Conservation (phyloP, 2,797 vertebrate species). For the Benthosema pterotum region DNA sequence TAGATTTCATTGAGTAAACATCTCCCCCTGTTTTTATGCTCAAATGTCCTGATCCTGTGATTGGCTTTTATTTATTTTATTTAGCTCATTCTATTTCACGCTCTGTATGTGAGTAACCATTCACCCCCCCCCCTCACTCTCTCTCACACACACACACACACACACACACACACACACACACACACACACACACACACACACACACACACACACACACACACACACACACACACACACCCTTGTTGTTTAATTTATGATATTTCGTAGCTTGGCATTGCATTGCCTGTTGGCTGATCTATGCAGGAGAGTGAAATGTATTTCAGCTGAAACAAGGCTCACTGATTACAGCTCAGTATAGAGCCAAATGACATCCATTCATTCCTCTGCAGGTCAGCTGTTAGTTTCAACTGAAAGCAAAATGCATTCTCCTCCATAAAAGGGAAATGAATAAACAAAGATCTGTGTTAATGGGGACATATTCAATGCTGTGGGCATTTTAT, state of each 20-base stretch:
- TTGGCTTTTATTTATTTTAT: conserved; percentile 57
- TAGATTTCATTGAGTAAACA: conserved; percentile 67
- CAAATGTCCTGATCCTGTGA: conserved; percentile 52
- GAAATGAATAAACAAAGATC: conserved; percentile 29
- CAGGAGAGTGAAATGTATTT: conserved; percentile 64
- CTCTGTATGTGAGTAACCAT: conserved; percentile 59
- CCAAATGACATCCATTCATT: conserved; percentile 73
- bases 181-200: background rate
- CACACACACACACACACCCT: background rate
- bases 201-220: background rate
- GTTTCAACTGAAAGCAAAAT: conserved; percentile 22
- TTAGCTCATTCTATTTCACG: conserved; percentile 54
- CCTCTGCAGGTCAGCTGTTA: conserved; percentile 54
- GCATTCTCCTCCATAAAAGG: too few species aligned
- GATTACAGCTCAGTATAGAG: conserved; percentile 72
- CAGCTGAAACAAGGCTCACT: conserved; percentile 71
- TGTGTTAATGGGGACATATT: conserved; percentile 33
- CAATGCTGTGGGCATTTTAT: conserved; percentile 28
- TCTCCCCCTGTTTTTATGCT: conserved; percentile 45
- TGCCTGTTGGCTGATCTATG: conserved; percentile 70
- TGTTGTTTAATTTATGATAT: conserved; percentile 33
- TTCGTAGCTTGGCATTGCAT: conserved; percentile 51
- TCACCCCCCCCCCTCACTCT: conserved; percentile 44
- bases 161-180: too few species aligned
- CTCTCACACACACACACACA: conserved; percentile 10